Conservation (phyloP, 2,797 vertebrate species). For the Thamnophis elegans region DNA sequence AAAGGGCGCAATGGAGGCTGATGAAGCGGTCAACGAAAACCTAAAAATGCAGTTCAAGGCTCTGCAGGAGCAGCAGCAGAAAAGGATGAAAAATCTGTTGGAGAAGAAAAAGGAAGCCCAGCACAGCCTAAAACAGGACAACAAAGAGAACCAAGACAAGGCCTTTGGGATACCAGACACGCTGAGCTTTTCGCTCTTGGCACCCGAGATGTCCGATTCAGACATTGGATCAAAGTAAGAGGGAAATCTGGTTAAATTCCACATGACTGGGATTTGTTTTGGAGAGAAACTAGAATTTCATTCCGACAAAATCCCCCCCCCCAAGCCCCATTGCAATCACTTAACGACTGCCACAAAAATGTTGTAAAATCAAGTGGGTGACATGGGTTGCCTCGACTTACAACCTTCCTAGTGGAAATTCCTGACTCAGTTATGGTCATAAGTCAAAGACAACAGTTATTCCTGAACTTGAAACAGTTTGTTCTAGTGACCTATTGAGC, state of each 20-base stretch:
- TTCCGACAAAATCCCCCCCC: not conserved
- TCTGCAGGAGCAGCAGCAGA: conserved; percentile 85
- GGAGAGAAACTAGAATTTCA: not conserved
- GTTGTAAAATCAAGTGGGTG: not conserved
- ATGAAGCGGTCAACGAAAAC: conserved; percentile 62
- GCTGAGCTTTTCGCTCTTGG: conserved; percentile 66
- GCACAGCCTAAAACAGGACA: conserved; percentile 18
- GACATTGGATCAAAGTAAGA: conserved; percentile 70
- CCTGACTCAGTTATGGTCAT: not conserved
- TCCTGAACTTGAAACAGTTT: not conserved
- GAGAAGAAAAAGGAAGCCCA: conserved; percentile 72
- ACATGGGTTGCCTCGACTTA: not conserved
- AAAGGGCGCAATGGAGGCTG: conserved; percentile 75
- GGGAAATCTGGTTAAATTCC: not conserved
- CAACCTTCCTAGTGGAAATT: not conserved
- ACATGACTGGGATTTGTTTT: not conserved
- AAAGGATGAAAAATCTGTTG: conserved; percentile 71
- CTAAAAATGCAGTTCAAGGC: conserved; percentile 83
- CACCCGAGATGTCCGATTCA: conserved; percentile 36
- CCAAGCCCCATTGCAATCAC: not conserved
- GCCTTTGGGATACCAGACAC: conserved; percentile 47
- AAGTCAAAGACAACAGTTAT: not conserved
- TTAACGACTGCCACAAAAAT: not conserved
- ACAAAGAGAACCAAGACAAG: not conserved
- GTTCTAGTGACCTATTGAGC: not conserved